Conservation (phyloP, 2,888 invertebrate species). For the Chorisops tibialis region DNA sequence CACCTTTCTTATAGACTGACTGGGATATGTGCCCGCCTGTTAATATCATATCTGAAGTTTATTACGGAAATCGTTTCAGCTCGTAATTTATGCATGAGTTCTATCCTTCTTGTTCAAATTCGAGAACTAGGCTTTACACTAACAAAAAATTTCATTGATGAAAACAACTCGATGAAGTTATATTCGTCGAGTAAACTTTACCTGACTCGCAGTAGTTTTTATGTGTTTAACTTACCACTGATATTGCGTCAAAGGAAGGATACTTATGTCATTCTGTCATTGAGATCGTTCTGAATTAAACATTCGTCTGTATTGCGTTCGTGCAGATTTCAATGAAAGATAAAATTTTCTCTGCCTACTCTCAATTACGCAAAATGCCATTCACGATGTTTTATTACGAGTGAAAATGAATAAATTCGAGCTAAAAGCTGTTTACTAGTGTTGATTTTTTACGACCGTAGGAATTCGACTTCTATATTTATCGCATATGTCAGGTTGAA, state of each 20-base stretch:
- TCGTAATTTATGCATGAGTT: constrained; percentile 20
- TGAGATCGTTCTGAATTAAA: constrained; percentile 3
- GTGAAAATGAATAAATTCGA: too few relatives aligned
- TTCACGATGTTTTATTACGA: too few relatives aligned
- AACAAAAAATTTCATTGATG: constrained; percentile 3
- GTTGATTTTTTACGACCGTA: too few relatives aligned
- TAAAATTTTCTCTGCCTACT: too few relatives aligned
- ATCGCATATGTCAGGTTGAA: too few relatives aligned
- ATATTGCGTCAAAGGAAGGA: not conserved
- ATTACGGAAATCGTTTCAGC: constrained; percentile 22
- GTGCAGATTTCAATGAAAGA: too few relatives aligned
- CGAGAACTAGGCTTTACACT: too few relatives aligned
- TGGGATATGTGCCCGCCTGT: not conserved
- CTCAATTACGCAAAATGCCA: too few relatives aligned
- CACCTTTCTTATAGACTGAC: too few relatives aligned
- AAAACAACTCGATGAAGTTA: constrained; percentile 3
- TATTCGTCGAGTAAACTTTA: constrained; percentile 8
- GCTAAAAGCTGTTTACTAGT: too few relatives aligned
- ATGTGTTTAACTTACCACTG: not conserved
- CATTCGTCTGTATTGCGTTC: not conserved
- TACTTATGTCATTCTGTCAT: constrained; percentile 4
- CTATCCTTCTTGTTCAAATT: not conserved
- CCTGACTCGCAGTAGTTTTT: not conserved
- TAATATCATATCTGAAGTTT: constrained; percentile 22
- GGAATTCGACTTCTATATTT: too few relatives aligned